These are phyloP conservation scores for Philonicus albiceps DNA, from an alignment of 2,888 invertebrate genomes.

Conservation along the genomic window DNA sequence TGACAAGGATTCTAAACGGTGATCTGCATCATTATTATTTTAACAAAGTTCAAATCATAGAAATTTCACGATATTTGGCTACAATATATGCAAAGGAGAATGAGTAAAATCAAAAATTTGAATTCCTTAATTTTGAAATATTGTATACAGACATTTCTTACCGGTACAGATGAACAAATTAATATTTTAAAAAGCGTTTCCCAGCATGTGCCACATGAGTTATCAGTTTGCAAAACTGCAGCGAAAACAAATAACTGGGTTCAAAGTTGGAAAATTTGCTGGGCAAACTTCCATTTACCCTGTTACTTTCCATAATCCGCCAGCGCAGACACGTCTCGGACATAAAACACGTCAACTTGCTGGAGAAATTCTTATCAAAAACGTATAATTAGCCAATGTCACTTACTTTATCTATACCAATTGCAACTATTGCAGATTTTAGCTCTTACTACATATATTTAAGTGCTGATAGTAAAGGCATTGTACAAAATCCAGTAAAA, in stretches of 20 bases:
- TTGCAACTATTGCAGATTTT: neutral
- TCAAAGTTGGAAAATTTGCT: neutral
- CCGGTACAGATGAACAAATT: neutral
- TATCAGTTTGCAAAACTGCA: neutral
- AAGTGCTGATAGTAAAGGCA: neutral
- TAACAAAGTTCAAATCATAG: no score
- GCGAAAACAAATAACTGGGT: neutral
- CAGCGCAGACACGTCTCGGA: neutral
- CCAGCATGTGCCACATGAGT: neutral
- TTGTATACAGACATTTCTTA: no score
- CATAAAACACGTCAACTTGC: neutral
- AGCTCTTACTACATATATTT: neutral
- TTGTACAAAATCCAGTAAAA: neutral
- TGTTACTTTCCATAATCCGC: neutral
- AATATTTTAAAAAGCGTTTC: neutral
- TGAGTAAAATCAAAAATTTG: no score
- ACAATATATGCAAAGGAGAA: no score
- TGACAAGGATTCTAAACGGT: no score
- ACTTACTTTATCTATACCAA: neutral
- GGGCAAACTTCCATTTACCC: neutral
- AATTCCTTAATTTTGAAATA: no score
- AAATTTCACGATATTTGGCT: no score
- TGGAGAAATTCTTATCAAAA: neutral
- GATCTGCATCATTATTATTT: no score
- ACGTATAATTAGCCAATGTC: neutral